These are phyloP conservation scores for Beaufortia kweichowensis DNA, from an alignment of 2,113 vertebrate genomes.

Conservation along the genomic window DNA sequence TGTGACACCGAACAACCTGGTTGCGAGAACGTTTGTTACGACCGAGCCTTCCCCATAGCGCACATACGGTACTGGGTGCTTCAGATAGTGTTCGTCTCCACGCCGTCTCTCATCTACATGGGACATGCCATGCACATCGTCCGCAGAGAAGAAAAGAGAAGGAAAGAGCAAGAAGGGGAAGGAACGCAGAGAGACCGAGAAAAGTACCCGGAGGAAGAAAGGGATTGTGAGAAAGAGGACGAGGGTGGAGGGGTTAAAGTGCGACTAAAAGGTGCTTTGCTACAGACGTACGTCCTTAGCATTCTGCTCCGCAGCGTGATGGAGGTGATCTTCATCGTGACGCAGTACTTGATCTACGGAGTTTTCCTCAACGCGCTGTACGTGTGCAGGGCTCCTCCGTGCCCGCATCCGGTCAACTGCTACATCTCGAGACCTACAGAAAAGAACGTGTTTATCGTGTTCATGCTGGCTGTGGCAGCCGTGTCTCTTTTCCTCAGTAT, in stretches of 20 bases:
- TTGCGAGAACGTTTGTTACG: constrained; percentile 94
- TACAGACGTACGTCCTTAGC: constrained; percentile 89
- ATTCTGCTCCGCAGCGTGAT: constrained; percentile 88
- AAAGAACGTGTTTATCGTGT: constrained; percentile 97
- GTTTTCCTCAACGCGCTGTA: constrained; percentile 89
- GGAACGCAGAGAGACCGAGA: constrained; percentile 46
- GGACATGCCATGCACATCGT: constrained; percentile 92
- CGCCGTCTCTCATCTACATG: constrained; percentile 93
- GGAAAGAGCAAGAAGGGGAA: constrained; percentile 66
- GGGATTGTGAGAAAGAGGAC: constrained; percentile 65
- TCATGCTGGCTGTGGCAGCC: constrained; percentile 88
- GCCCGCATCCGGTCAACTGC: constrained; percentile 92
- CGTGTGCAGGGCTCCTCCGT: constrained; percentile 84
- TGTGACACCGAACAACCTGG: constrained; percentile 91
- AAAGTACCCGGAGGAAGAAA: constrained; percentile 61
- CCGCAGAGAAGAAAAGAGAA: constrained; percentile 86
- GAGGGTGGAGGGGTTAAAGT: constrained; percentile 66
- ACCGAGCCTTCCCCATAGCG: constrained; percentile 94
- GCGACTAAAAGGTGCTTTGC: constrained; percentile 81
- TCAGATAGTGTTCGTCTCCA: constrained; percentile 97
- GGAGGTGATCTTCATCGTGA: constrained; percentile 91
- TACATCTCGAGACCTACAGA: constrained; percentile 94
- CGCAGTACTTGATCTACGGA: constrained; percentile 91
- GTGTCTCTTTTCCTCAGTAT: constrained; percentile 88
- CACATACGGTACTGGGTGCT: constrained; percentile 98